Conservation (phyloP, 2,888 invertebrate species). For the Tipula confusa region DNA sequence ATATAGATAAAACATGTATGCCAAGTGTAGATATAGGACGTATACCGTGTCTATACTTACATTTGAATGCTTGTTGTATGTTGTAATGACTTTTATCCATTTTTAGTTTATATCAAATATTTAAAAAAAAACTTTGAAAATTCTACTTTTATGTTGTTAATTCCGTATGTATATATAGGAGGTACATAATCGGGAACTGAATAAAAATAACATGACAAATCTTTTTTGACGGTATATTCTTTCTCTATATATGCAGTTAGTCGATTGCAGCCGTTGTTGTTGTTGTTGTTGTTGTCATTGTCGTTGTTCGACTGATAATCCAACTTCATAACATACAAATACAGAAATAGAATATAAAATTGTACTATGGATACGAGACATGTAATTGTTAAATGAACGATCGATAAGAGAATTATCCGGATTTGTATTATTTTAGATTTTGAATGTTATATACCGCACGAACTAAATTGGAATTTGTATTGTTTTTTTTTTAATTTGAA, state of each 20-base stretch:
- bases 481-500: constrained; percentile 7
- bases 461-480: constrained; percentile 25
- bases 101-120: not conserved
- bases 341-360: not conserved
- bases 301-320: not conserved
- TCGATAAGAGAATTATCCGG: constrained; percentile 25
- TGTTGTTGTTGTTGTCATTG: not conserved
- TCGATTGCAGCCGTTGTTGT: not conserved
- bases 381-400: constrained; percentile 25
- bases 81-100: constrained; percentile 3
- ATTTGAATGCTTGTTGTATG: not conserved
- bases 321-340: not conserved
- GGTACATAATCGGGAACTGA: not conserved
- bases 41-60: not conserved
- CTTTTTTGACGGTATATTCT: constrained; percentile 15
- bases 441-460: constrained; percentile 6
- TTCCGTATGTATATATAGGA: not conserved
- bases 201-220: not conserved
- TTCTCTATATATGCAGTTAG: not conserved
- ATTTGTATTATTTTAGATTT: constrained; percentile 20
- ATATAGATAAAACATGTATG: not conserved
- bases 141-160: constrained; percentile 6
- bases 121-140: not conserved
- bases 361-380: constrained; percentile 20
- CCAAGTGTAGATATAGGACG: not conserved